A percentile compares a stretch with the other conserved stretches of the same genome.
Evolutionary conservation across 2,113 vertebrate genomes (phyloP).

Genomic region (Ranitomeya variabilis): DNA sequence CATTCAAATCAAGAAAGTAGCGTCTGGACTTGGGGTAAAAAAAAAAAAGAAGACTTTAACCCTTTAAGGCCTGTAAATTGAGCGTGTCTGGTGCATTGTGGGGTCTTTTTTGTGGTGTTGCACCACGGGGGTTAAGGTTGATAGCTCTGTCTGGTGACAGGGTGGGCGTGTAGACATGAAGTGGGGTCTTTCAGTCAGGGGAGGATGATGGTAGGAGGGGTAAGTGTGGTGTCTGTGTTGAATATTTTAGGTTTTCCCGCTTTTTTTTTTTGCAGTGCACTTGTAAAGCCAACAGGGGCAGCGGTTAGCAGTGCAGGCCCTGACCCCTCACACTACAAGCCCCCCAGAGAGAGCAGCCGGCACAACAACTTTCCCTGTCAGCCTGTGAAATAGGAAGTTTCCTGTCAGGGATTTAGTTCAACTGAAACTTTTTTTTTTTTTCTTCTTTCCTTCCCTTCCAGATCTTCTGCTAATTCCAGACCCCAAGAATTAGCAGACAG

Average conservation of each 20-base stretch:
- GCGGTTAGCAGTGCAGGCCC: slow-evolving; percentile 75
- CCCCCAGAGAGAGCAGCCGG: slow-evolving; percentile 59
- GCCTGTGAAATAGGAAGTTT: slow-evolving; percentile 8
- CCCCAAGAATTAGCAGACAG: neutral
- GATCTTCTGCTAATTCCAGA: neutral
- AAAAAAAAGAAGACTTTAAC: neutral
- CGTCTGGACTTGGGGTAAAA: neutral
- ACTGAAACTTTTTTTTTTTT: slow-evolving; percentile 2
- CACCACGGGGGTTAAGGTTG: slow-evolving; percentile 23
- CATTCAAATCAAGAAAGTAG: neutral
- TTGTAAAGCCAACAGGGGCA: slow-evolving; percentile 77
- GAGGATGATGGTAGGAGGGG: slow-evolving; percentile 18
- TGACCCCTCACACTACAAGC: slow-evolving; percentile 63
- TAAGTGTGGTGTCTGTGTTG: slow-evolving; percentile 8
- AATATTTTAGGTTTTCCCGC: slow-evolving; percentile 36
- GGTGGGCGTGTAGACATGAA: slow-evolving; percentile 45
- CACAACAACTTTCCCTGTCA: slow-evolving; percentile 17
- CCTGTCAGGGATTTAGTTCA: neutral
- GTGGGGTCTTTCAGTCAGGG: slow-evolving; percentile 38
- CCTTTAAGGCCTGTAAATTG: neutral
- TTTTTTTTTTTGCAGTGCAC: slow-evolving; percentile 70
- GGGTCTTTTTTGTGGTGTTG: neutral
- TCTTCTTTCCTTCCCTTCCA: neutral
- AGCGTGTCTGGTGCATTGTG: neutral
- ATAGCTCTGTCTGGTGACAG: slow-evolving; percentile 67